Evolutionary conservation across 2,113 vertebrate genomes (phyloP).

Genomic region (Epinephelus fuscoguttatus): DNA sequence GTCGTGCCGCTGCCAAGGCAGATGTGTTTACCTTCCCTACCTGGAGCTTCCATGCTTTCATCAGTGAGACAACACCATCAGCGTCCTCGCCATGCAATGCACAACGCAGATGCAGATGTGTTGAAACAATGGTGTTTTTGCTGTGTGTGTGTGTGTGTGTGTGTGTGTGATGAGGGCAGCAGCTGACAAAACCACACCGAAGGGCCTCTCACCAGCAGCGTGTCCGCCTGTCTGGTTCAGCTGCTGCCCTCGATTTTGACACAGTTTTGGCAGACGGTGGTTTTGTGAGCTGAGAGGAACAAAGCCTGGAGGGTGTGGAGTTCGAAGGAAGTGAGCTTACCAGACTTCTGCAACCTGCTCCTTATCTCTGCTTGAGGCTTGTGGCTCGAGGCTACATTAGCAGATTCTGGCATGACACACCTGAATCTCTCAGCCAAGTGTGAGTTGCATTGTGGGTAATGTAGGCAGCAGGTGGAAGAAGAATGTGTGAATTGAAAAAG

Average conservation of each 20-base stretch:
- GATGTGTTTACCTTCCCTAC: slow-evolving; percentile 71
- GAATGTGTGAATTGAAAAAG: background rate
- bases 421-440: background rate
- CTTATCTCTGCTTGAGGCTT: background rate
- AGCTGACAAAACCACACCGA: slow-evolving; percentile 36
- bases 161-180: slow-evolving; percentile 17
- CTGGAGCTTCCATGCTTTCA: slow-evolving; percentile 48
- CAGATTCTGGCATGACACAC: too few species aligned
- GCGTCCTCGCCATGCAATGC: slow-evolving; percentile 2
- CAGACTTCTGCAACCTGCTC: background rate
- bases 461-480: background rate
- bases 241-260: background rate
- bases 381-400: background rate
- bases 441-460: background rate
- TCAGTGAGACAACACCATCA: slow-evolving; percentile 52
- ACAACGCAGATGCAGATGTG: slow-evolving; percentile 42
- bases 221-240: background rate
- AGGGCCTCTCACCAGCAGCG: slow-evolving; percentile 3
- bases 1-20: slow-evolving; percentile 32
- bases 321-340: background rate
- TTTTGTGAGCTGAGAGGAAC: background rate
- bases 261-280: background rate
- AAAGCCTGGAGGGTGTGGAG: too few species aligned
- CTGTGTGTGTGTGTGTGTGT: slow-evolving; percentile 1
- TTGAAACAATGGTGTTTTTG: slow-evolving; percentile 46